Evolutionary conservation across 2,797 vertebrate species (phyloP), one percentile per base, ranked within the genome.

Genomic region (Mustela erminea): DNA sequence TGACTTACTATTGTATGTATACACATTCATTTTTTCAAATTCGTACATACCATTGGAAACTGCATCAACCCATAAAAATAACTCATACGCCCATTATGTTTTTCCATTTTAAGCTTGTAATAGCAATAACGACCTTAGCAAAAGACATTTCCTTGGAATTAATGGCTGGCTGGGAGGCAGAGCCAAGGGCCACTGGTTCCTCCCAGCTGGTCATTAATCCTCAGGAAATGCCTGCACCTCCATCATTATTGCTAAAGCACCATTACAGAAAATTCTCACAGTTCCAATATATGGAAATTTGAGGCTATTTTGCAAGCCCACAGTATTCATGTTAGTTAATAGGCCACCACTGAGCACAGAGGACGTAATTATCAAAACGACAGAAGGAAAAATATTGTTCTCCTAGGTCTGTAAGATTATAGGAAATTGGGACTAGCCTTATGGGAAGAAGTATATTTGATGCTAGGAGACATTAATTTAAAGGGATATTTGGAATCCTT

Each of bases 341-440:
- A 97, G 96, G 96, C 98, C 90, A 96, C 60, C 96, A 94, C 95
- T 98, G 98, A 97, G 98, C 98, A 98, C 93, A 98, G 95, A 98
- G 97, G 98, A 98, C 97, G n/a, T 93, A 98, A 98, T 98, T 98
- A 98, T 97, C 97, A 97, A 95, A 98, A 98, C 80, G 96, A 93
- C 98, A 98, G 97, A 98, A 98, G 98, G 97, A 5, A 2, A 87
- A 98, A 96, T 96, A 98, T 91, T 98, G 94, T 97, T 98, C 97
- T 98, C 95, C 94, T 96, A 98, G 97, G 96, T 98, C 85, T 98
- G 82, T 97, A 97, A 98, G 97, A 96, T 94, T 98, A 74, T 92
- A 97, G 93, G 70, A 90, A 96, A 96, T 43, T 14, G 64, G 92
- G 90, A 96, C 88, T 96, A 98, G 98, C 97, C 98, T 98, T 98